These are phyloP conservation scores for Drosophila virilis DNA, from an alignment of 1,140 invertebrate species.

Conservation along the genomic window DNA sequence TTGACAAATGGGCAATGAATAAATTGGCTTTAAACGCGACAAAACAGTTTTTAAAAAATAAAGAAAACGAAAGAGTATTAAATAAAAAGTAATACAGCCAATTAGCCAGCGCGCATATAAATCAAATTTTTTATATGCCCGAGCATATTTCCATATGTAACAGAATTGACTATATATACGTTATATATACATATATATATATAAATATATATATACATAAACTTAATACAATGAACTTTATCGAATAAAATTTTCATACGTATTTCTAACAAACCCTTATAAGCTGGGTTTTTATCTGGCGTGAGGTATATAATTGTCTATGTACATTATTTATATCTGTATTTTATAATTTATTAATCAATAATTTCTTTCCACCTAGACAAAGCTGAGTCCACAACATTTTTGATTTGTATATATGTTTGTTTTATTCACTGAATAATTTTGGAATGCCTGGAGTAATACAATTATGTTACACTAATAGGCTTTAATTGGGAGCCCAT, in stretches of 20 bases:
- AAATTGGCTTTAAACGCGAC: constrained; percentile 70
- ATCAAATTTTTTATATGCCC: constrained; percentile 16
- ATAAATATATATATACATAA: constrained; percentile 46
- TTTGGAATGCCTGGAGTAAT: constrained; percentile 28
- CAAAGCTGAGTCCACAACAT: too few species aligned
- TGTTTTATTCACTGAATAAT: constrained; percentile 13
- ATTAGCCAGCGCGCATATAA: constrained; percentile 37
- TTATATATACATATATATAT: constrained; percentile 33
- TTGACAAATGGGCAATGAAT: constrained; percentile 60
- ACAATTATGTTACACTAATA: constrained; percentile 11
- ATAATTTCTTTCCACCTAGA: too few species aligned
- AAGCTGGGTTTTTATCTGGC: constrained; percentile 11
- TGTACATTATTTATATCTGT: too few species aligned
- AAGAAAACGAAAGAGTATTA: constrained; percentile 49
- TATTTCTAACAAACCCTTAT: constrained; percentile 76
- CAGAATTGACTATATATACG: constrained; percentile 46
- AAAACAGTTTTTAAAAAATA: constrained; percentile 24
- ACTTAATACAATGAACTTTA: constrained; percentile 79
- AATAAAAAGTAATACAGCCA: constrained; percentile 24
- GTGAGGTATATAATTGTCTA: neutral
- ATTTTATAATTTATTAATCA: too few species aligned
- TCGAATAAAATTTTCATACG: constrained; percentile 83
- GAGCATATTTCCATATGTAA: constrained; percentile 22
- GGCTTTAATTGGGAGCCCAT: constrained; percentile 28
- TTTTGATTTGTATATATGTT: too few species aligned